Conservation (phyloP, 1,140 invertebrate species). For the Drosophila lini region DNA sequence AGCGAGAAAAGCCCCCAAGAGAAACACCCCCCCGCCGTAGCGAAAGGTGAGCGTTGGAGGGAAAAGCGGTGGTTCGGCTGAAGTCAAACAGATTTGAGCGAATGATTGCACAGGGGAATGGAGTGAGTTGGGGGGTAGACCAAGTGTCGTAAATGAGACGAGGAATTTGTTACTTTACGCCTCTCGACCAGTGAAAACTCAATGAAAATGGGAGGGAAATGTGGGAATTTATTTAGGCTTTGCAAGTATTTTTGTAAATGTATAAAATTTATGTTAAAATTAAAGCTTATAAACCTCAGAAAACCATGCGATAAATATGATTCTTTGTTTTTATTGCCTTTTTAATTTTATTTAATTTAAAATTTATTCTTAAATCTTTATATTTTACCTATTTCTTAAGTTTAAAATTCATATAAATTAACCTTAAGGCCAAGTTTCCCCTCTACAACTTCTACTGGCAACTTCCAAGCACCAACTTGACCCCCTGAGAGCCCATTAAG, state of each 20-base stretch:
- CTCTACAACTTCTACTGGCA: not conserved
- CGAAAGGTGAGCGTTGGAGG: not conserved
- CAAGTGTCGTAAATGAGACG: constrained; percentile 10
- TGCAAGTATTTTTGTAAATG: not conserved
- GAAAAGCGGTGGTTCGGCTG: constrained; percentile 24
- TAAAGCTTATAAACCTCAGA: not conserved
- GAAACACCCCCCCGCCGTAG: not conserved
- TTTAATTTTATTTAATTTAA: no score
- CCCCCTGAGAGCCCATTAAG: constrained; percentile 57
- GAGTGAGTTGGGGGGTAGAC: not conserved
- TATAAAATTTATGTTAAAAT: no score
- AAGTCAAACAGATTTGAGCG: constrained; percentile 50
- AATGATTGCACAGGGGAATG: constrained; percentile 21
- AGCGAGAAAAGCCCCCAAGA: constrained; percentile 43
- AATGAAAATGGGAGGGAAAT: not conserved
- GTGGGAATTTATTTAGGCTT: not conserved
- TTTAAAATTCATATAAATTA: not conserved
- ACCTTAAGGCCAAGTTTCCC: not conserved
- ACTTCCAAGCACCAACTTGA: constrained; percentile 50
- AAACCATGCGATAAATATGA: no score
- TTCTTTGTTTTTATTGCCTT: no score
- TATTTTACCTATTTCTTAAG: no score
- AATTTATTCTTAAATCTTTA: no score
- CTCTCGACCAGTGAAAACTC: not conserved
- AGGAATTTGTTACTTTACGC: constrained; percentile 3